Conservation (phyloP, 2,797 vertebrate species). For the Cossypha niveicapilla region DNA sequence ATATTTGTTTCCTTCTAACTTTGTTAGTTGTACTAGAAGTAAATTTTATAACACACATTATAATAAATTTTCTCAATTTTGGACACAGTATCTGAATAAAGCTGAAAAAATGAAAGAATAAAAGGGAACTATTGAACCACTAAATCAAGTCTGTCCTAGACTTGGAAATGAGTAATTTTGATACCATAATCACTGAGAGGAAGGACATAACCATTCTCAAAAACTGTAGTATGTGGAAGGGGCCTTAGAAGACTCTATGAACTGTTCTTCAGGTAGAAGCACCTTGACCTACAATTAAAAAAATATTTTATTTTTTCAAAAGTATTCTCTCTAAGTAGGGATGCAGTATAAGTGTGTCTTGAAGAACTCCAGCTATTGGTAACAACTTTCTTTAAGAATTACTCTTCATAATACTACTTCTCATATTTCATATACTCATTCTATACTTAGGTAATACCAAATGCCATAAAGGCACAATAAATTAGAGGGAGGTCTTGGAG, state of each 20-base stretch:
- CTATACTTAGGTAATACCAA: not conserved
- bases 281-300: not conserved
- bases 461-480: not conserved
- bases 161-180: not conserved
- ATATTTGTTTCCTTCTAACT: not conserved
- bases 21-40: not conserved
- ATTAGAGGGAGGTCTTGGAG: not conserved
- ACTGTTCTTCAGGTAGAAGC: not conserved
- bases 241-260: not conserved
- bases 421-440: not conserved
- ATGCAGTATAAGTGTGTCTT: not conserved
- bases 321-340: not conserved
- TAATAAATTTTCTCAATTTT: not conserved
- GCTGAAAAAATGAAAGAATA: not conserved
- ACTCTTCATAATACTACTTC: not conserved
- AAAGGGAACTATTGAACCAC: not conserved
- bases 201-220: not conserved
- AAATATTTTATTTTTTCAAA: not conserved
- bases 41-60: not conserved
- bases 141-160: not conserved
- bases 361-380: not conserved
- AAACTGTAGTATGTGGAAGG: not conserved
- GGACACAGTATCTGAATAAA: not conserved
- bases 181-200: not conserved
- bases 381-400: not conserved